A percentile compares a stretch with the other conserved stretches of the same genome.
Evolutionary conservation across 2,888 invertebrate species (phyloP).

Genomic region (Ennomos fuscantarius): DNA sequence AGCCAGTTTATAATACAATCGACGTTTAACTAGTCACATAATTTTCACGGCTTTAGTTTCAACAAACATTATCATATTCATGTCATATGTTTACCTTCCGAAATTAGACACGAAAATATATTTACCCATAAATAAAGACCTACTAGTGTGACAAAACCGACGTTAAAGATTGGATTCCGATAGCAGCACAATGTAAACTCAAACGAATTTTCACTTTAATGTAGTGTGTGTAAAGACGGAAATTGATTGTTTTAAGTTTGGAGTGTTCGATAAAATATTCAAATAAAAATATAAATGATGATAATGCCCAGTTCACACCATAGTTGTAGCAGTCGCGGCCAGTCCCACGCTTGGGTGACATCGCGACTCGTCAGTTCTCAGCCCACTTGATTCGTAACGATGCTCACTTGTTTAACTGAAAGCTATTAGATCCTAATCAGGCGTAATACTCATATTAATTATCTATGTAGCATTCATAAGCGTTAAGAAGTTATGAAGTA

Average conservation of each 20-base stretch:
- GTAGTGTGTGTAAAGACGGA: slow-evolving; percentile 29
- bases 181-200: slow-evolving; percentile 30
- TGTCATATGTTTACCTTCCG: slow-evolving; percentile 55
- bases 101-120: slow-evolving; percentile 57
- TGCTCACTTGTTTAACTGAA: slow-evolving; percentile 30
- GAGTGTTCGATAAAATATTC: slow-evolving; percentile 68
- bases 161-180: slow-evolving; percentile 51
- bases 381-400: slow-evolving; percentile 55
- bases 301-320: slow-evolving; percentile 72
- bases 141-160: slow-evolving; percentile 58
- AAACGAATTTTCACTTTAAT: slow-evolving; percentile 44
- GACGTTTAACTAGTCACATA: slow-evolving; percentile 36
- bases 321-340: slow-evolving; percentile 46
- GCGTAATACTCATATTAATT: background rate
- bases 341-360: slow-evolving; percentile 64
- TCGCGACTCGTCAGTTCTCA: slow-evolving; percentile 49
- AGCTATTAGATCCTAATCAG: slow-evolving; percentile 25
- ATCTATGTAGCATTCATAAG: too few species aligned
- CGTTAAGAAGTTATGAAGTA: too few species aligned
- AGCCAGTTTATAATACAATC: slow-evolving; percentile 31
- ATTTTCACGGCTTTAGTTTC: slow-evolving; percentile 58
- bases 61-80: slow-evolving; percentile 60
- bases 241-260: slow-evolving; percentile 35
- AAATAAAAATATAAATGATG: slow-evolving; percentile 73
- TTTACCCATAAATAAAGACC: slow-evolving; percentile 58